phyloP scores from a whole-genome alignment of 2,888 invertebrate species.

The Orthonevra nobilis region DNA sequence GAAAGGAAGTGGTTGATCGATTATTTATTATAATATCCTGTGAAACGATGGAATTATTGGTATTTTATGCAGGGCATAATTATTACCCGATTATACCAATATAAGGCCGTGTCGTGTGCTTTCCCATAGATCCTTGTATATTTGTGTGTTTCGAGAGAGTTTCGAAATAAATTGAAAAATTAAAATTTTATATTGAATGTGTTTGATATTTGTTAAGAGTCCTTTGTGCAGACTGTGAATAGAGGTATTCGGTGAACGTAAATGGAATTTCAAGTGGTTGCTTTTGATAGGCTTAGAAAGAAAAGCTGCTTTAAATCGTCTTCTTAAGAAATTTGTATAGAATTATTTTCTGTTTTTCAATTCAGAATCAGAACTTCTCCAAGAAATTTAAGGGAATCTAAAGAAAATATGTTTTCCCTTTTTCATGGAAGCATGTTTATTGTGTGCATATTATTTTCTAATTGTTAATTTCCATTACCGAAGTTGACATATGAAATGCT shows the following conservation, averaged over 20 bases:
- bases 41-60: constrained; percentile 16
- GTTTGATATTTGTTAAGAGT: background rate
- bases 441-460: no score
- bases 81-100: constrained; percentile 12
- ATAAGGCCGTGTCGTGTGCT: background rate
- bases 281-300: no score
- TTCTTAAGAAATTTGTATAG: no score
- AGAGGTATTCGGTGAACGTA: background rate
- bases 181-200: constrained; percentile 4
- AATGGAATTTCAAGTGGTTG: background rate
- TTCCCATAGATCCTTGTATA: no score
- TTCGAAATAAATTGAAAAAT: constrained; percentile 9
- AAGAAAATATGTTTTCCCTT: no score
- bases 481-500: no score
- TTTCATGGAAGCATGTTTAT: no score
- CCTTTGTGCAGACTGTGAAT: background rate
- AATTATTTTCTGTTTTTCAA: no score
- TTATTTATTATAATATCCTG: constrained; percentile 51
- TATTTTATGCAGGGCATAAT: constrained; percentile 18
- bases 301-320: no score
- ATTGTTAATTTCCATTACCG: no score
- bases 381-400: no score
- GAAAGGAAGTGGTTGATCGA: constrained; percentile 42
- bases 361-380: no score
- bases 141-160: background rate